Base-by-base conservation (phyloP, 2,113 vertebrate species). In the Uria aalge region DNA sequence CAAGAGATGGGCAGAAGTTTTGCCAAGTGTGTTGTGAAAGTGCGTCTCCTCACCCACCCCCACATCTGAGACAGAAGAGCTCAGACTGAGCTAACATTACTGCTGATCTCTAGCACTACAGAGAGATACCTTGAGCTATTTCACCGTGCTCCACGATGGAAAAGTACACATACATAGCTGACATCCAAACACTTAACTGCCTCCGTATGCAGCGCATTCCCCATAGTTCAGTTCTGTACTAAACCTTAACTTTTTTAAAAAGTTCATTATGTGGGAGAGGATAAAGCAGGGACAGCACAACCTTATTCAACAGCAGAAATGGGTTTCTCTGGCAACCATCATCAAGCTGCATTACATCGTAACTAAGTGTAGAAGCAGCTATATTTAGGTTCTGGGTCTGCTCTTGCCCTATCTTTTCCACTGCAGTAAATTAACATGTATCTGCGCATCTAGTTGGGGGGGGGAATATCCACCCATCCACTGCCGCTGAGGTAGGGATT, bases 261-360 rank as follows among this genome's bases (percentile, higher is more conserved):
- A 93, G 92, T 95, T 96, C 92, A 94, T 95, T 98, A 96, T 92
- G 97, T 96, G 94, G 95, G 94, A 95, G 96, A 95, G 32, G 45
- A 96, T 92, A 93, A 96, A 91, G 92, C 94, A 94, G 88, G 89
- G 88, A 94, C 96, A 96, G 88, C 52, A 85, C 90, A 97, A 90
- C 91, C 95, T 94, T 95, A 77, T 91, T 97, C 94, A 97, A 78
- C 41, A 81, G 80, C 60, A 92, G 96, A 97, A 97, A 94, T 88
- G 77, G 84, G 96, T 98, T 97, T 97, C 97, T 97, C 88, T 94
- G 96, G 97, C 96, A 98, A 98, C 97, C 96, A 96, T 92, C 94
- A 90, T 85, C 85, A 95, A 96, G 93, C 85, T 88, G 88, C 90
- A 90, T 91, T 91, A 90, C 96, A 96, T 45, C 92, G 95, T 94